Evolutionary conservation across 2,797 vertebrate species (phyloP).

Genomic region (Gymnothorax reevesii): DNA sequence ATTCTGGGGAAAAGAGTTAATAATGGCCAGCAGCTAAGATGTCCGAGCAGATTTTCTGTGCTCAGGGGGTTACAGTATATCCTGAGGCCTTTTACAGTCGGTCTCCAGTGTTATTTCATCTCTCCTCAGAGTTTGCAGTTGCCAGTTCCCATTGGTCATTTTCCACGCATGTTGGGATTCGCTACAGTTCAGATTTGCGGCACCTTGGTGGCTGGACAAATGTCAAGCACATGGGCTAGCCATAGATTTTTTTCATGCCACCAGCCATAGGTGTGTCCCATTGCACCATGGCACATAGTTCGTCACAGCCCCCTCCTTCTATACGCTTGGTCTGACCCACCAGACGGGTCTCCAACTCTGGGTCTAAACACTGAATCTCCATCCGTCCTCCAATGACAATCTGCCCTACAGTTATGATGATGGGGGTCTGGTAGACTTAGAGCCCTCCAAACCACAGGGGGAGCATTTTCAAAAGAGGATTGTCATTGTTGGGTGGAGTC

Average conservation of each 20-base stretch:
- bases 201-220: neutral
- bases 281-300: conserved; percentile 18
- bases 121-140: neutral
- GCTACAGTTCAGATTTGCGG: too few relatives aligned
- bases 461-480: neutral
- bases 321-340: neutral
- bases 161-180: neutral
- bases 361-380: neutral
- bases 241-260: conserved; percentile 4
- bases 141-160: neutral
- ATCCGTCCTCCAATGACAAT: neutral
- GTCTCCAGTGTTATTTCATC: neutral
- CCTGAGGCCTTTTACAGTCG: neutral
- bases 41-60: neutral
- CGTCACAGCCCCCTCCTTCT: neutral
- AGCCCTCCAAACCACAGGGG: neutral
- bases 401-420: neutral
- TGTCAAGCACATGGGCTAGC: neutral
- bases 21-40: neutral
- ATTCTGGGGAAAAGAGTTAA: neutral
- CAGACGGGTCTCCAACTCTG: neutral
- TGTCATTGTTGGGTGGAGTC: neutral
- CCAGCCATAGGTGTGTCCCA: conserved; percentile 15
- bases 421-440: neutral
- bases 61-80: neutral